Percentiles rank a stretch among this genome's conserved stretches.
phyloP scores from a whole-genome alignment of 1,140 invertebrate species.

The Popillia japonica region DNA sequence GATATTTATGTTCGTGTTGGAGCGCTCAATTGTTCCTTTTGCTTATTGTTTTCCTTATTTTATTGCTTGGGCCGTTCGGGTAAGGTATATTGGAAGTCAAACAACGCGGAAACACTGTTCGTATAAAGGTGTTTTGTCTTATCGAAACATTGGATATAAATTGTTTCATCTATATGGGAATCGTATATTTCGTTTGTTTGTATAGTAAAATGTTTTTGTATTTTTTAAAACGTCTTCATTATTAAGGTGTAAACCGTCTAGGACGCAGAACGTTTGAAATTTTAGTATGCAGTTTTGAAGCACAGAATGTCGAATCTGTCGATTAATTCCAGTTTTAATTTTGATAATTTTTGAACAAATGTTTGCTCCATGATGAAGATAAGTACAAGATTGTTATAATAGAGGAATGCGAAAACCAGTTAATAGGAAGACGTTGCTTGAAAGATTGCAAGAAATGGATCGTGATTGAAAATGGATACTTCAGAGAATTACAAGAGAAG shows the following conservation, averaged over 20 bases:
- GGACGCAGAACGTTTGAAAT: no score
- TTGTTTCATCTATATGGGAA: slow-evolving; percentile 6
- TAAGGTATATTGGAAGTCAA: slow-evolving; percentile 18
- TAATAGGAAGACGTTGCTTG: no score
- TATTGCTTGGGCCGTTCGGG: neutral
- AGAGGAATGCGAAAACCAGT: no score
- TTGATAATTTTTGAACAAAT: no score
- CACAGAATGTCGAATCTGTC: no score
- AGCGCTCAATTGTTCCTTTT: slow-evolving; percentile 10
- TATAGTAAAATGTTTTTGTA: neutral
- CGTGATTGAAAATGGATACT: no score
- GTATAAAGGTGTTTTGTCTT: slow-evolving; percentile 20
- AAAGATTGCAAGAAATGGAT: no score
- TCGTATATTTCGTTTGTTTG: neutral
- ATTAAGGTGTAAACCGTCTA: neutral
- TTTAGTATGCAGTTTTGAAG: no score
- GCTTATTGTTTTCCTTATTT: slow-evolving; percentile 30
- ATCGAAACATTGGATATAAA: slow-evolving; percentile 30
- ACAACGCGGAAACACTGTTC: neutral
- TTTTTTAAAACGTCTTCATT: neutral
- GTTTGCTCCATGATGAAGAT: no score
- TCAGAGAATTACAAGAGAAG: no score
- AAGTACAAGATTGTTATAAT: no score
- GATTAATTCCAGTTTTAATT: no score
- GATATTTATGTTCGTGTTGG: neutral